A percentile compares a stretch with the other conserved stretches of the same genome.
These are phyloP conservation scores for Chiroxiphia lanceolata DNA, from an alignment of 2,797 vertebrate species.

Conservation along the genomic window DNA sequence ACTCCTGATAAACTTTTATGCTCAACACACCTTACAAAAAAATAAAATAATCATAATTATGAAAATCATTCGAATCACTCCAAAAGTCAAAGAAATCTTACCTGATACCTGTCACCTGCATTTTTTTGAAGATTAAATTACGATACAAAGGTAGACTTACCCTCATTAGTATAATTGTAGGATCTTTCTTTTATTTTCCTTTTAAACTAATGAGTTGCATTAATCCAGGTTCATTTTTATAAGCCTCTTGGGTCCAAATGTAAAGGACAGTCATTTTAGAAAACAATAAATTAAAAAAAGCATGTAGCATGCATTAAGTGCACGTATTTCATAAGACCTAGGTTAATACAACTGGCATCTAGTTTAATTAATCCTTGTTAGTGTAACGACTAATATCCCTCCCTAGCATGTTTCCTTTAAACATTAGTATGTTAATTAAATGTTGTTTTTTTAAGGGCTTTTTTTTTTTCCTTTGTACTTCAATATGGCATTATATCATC, in stretches of 20 bases:
- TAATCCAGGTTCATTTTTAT: constrained; percentile 86
- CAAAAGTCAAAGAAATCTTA: neutral
- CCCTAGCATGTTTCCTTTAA: constrained; percentile 82
- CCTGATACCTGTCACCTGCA: constrained; percentile 57
- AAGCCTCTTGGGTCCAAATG: constrained; percentile 81
- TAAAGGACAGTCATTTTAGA: constrained; percentile 84
- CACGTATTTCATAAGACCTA: constrained; percentile 82
- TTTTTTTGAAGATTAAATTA: constrained; percentile 71
- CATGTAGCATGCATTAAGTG: constrained; percentile 79
- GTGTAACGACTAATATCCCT: constrained; percentile 82
- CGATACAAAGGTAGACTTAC: constrained; percentile 72
- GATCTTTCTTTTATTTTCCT: constrained; percentile 80
- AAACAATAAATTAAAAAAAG: constrained; percentile 82
- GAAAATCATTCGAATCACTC: neutral
- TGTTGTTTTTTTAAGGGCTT: constrained; percentile 65
- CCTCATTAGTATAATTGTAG: constrained; percentile 81
- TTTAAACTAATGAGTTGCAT: constrained; percentile 85
- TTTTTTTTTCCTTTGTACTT: constrained; percentile 72
- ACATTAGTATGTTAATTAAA: constrained; percentile 85
- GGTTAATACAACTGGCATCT: constrained; percentile 83
- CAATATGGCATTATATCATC: constrained; percentile 67
- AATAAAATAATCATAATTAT: neutral
- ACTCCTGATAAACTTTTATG: neutral
- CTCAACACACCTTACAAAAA: neutral
- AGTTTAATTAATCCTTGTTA: constrained; percentile 88